Evolutionary conservation across 2,888 invertebrate species (phyloP).

Genomic region (Ornithoptera alexandrae): DNA sequence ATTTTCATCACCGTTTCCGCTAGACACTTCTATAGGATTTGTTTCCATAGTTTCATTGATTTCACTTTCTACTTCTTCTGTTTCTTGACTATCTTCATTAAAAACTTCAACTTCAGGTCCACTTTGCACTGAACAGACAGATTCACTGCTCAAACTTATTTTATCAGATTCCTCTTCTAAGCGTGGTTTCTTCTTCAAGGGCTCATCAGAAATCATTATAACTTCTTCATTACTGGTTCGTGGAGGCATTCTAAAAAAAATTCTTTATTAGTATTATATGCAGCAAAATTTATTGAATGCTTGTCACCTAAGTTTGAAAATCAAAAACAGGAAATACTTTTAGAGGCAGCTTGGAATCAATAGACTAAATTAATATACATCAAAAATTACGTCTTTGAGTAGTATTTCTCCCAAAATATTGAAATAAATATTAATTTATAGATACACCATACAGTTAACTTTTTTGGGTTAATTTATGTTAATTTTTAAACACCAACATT

Average conservation of each 20-base stretch:
- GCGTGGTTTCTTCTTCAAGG: conserved; percentile 52
- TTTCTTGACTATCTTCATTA: background rate
- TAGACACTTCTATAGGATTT: conserved; percentile 6
- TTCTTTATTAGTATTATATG: background rate
- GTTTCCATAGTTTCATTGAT: conserved; percentile 29
- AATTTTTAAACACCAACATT: too few species aligned
- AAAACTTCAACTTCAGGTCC: conserved; percentile 40
- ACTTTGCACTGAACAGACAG: conserved; percentile 50
- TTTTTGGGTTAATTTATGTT: too few species aligned
- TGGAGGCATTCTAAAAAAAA: conserved; percentile 46
- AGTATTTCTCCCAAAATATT: too few species aligned
- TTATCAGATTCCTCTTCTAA: conserved; percentile 48
- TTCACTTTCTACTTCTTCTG: conserved; percentile 30
- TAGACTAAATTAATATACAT: too few species aligned
- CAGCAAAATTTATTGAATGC: background rate
- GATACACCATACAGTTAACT: too few species aligned
- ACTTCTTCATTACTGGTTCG: conserved; percentile 41
- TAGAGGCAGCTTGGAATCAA: too few species aligned
- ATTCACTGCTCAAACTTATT: conserved; percentile 64
- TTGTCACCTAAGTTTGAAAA: too few species aligned
- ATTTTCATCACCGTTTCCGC: background rate
- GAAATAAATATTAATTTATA: too few species aligned
- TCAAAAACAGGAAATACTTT: too few species aligned
- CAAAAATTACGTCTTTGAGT: too few species aligned
- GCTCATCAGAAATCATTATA: conserved; percentile 55